phyloP scores from a whole-genome alignment of 2,888 invertebrate species.

The Caenorhabditis virilis region DNA sequence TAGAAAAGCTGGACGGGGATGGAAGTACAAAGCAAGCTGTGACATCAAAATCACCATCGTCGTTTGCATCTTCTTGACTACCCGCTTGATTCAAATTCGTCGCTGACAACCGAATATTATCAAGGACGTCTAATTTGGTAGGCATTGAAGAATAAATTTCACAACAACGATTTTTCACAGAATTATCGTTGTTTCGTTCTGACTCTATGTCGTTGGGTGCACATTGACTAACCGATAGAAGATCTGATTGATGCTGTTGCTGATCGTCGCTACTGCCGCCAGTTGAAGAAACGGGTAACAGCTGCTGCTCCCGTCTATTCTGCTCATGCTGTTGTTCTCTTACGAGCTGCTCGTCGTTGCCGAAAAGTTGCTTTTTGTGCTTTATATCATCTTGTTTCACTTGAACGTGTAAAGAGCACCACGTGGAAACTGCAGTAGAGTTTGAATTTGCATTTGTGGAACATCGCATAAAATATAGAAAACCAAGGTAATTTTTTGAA shows the following conservation, averaged over 20 bases:
- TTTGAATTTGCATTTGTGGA: no score
- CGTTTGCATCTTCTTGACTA: conserved; percentile 1
- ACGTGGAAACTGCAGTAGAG: no score
- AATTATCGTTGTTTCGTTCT: conserved; percentile 1
- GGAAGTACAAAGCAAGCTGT: conserved; percentile 40
- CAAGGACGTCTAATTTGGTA: conserved; percentile 28
- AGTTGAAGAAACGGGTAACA: no score
- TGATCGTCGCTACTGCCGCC: no score
- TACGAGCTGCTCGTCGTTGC: background rate
- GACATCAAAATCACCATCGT: conserved; percentile 34
- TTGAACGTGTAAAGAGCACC: no score
- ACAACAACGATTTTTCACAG: background rate
- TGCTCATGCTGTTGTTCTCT: background rate
- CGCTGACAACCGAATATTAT: conserved; percentile 14
- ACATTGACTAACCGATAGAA: no score
- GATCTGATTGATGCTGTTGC: no score
- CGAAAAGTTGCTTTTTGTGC: no score
- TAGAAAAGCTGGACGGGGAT: conserved; percentile 29
- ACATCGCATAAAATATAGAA: no score
- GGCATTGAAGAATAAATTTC: conserved; percentile 8
- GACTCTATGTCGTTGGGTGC: no score
- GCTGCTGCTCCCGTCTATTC: conserved; percentile 2
- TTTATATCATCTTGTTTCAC: no score
- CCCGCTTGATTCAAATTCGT: conserved; percentile 1
- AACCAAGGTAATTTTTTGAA: no score